These are phyloP conservation scores for Blastobasis lacticolella DNA, from an alignment of 2,888 invertebrate genomes.

Conservation along the genomic window DNA sequence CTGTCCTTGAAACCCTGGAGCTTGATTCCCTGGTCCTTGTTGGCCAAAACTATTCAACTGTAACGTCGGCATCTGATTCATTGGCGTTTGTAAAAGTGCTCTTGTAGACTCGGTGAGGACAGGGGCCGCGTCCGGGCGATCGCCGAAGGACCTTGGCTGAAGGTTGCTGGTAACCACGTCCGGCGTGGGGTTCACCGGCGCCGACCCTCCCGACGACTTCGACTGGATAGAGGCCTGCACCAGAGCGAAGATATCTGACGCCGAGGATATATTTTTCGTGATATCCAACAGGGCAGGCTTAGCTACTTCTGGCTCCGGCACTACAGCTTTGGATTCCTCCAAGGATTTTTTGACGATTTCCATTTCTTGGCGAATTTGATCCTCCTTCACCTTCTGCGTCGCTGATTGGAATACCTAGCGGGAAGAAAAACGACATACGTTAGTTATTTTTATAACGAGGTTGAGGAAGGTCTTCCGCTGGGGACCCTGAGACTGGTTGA, in stretches of 20 bases:
- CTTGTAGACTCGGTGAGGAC: constrained; percentile 5
- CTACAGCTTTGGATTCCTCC: constrained; percentile 36
- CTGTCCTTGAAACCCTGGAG: neutral
- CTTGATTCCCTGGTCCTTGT: constrained; percentile 11
- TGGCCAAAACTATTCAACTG: too few relatives aligned
- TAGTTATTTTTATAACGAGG: too few relatives aligned
- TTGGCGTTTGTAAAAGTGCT: constrained; percentile 6
- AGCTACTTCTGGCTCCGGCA: constrained; percentile 13
- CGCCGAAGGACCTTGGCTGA: constrained; percentile 56
- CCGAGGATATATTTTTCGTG: constrained; percentile 39
- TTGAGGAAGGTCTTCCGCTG: too few relatives aligned
- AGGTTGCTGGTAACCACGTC: constrained; percentile 36
- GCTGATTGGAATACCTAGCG: constrained; percentile 80
- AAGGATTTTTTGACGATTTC: constrained; percentile 68
- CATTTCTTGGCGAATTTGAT: constrained; percentile 73
- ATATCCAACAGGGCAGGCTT: constrained; percentile 16
- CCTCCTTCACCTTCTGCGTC: constrained; percentile 80
- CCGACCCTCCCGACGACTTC: constrained; percentile 18
- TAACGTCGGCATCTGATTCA: too few relatives aligned
- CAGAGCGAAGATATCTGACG: constrained; percentile 49
- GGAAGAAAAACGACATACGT: constrained; percentile 2
- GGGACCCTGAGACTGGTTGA: too few relatives aligned
- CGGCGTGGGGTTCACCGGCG: constrained; percentile 16
- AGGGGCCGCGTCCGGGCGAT: constrained; percentile 28
- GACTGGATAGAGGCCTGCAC: constrained; percentile 56